Conservation (phyloP, 2,888 invertebrate genomes). For the Cataglyphis albicans region DNA sequence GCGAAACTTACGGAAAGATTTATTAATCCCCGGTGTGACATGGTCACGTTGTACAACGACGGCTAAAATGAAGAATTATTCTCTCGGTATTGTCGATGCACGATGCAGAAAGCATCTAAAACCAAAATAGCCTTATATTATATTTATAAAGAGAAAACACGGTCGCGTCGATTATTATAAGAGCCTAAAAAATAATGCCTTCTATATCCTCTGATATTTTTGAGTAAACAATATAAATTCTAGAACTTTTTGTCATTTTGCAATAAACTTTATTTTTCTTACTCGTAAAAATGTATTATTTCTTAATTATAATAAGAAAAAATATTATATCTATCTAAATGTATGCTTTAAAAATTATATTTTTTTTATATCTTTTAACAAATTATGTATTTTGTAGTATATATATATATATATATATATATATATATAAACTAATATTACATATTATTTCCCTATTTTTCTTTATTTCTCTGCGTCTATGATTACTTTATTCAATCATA, state of each 20-base stretch:
- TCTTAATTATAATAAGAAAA: not conserved
- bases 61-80: slow-evolving; percentile 45
- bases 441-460: not conserved
- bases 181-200: not conserved
- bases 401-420: not conserved
- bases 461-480: not conserved
- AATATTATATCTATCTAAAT: not conserved
- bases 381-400: not conserved
- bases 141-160: not conserved
- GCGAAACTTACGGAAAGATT: slow-evolving; percentile 45
- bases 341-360: not conserved
- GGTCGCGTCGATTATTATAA: not conserved
- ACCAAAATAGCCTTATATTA: not conserved
- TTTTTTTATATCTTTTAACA: not conserved
- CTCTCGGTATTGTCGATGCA: slow-evolving; percentile 28
- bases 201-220: not conserved
- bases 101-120: not conserved
- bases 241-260: not conserved
- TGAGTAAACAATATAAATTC: not conserved
- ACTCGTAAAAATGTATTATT: not conserved
- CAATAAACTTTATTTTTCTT: slow-evolving; percentile 12
- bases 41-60: not conserved
- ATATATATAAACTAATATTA: not conserved
- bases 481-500: not conserved
- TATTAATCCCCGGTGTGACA: slow-evolving; percentile 42